Evolutionary conservation across 2,113 vertebrate species (phyloP).

Genomic region (Anser cygnoides): DNA sequence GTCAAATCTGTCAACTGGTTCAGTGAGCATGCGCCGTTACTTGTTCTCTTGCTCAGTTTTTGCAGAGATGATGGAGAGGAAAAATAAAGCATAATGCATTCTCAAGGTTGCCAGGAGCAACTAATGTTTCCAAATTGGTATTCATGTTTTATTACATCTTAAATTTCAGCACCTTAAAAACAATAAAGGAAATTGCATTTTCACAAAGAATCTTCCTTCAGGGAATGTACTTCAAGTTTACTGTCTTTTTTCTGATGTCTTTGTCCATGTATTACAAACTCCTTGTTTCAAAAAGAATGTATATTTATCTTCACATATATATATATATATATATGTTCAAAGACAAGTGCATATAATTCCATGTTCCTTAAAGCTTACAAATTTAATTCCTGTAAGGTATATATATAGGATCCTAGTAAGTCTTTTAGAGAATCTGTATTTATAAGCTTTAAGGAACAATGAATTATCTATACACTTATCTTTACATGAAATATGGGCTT

Average conservation of each 20-base stretch:
- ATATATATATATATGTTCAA: neutral
- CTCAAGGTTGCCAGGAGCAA: slow-evolving; percentile 68
- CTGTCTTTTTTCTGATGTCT: slow-evolving; percentile 31
- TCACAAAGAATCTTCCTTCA: slow-evolving; percentile 59
- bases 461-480: neutral
- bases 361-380: neutral
- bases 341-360: neutral
- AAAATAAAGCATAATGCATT: slow-evolving; percentile 69
- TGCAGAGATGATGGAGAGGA: slow-evolving; percentile 13
- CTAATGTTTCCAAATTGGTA: slow-evolving; percentile 69
- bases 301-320: neutral
- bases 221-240: slow-evolving; percentile 52
- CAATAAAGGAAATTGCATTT: slow-evolving; percentile 75
- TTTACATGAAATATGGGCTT: neutral
- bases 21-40: neutral
- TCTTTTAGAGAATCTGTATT: neutral
- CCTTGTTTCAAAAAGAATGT: neutral
- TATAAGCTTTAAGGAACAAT: neutral
- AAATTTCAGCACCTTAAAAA: slow-evolving; percentile 74
- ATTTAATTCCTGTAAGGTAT: neutral
- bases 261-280: slow-evolving; percentile 26
- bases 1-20: slow-evolving; percentile 28
- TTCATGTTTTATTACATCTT: slow-evolving; percentile 72
- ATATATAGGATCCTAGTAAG: neutral
- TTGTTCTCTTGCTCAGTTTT: slow-evolving; percentile 29